Conservation (phyloP, 1,140 invertebrate species). For the Platorchestia sp. region DNA sequence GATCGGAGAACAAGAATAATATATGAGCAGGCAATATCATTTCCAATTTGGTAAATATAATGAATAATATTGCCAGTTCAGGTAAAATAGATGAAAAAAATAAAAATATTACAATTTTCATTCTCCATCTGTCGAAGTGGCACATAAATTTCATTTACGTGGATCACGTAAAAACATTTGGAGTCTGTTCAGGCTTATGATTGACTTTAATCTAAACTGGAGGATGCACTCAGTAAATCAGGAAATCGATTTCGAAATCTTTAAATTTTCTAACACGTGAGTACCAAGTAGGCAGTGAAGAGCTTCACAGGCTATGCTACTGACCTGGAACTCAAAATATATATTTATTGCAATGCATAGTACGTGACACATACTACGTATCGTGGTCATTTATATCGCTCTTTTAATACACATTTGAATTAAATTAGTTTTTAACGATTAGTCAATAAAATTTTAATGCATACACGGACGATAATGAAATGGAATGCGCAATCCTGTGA, state of each 20-base stretch:
- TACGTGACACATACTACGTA: no score
- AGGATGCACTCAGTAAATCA: neutral
- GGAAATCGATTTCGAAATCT: neutral
- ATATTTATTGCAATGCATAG: no score
- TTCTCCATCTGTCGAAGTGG: neutral
- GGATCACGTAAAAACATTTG: neutral
- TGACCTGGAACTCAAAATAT: no score
- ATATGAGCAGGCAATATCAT: neutral
- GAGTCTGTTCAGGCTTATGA: neutral
- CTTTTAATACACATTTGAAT: no score
- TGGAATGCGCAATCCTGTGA: no score
- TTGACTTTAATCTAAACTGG: neutral
- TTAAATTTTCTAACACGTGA: neutral
- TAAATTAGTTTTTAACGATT: no score
- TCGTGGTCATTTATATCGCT: no score
- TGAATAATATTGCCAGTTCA: neutral
- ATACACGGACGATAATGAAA: no score
- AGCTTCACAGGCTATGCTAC: no score
- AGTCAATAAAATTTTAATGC: no score
- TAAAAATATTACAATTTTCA: neutral
- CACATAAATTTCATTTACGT: neutral
- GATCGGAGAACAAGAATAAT: neutral
- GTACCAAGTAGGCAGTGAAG: neutral
- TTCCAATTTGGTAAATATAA: neutral
- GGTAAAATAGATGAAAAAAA: neutral